Conservation (phyloP, 2,888 invertebrate genomes). For the Dichetophora obliterata region DNA sequence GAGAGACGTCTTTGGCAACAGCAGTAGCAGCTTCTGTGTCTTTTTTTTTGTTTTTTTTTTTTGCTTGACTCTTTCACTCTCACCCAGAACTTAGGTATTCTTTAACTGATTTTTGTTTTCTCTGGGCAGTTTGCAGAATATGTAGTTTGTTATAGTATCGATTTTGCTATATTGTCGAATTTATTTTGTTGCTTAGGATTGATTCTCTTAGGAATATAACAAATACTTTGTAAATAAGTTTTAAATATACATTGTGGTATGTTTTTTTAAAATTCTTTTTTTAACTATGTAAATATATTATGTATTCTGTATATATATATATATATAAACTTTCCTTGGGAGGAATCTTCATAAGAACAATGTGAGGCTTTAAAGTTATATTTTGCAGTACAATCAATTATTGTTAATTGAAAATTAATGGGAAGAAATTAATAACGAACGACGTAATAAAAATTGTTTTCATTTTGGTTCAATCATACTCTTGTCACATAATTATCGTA, state of each 20-base stretch:
- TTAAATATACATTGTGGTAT: background rate
- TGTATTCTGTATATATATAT: background rate
- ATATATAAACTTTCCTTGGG: slow-evolving; percentile 8
- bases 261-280: slow-evolving; percentile 17
- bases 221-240: background rate
- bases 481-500: background rate
- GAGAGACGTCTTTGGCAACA: background rate
- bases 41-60: background rate
- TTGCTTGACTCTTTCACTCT: background rate
- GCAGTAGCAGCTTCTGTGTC: background rate
- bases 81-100: background rate
- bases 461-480: background rate
- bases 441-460: background rate
- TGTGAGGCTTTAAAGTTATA: slow-evolving; percentile 21
- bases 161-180: background rate
- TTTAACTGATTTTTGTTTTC: background rate
- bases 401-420: background rate
- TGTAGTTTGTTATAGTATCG: background rate
- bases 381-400: background rate
- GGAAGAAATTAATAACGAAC: background rate
- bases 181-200: background rate
- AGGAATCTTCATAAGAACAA: slow-evolving; percentile 21
- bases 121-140: background rate
- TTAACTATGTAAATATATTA: background rate
- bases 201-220: background rate